Evolutionary conservation across 2,888 invertebrate species (phyloP).

Genomic region (Drosophila neoperkinsi): DNA sequence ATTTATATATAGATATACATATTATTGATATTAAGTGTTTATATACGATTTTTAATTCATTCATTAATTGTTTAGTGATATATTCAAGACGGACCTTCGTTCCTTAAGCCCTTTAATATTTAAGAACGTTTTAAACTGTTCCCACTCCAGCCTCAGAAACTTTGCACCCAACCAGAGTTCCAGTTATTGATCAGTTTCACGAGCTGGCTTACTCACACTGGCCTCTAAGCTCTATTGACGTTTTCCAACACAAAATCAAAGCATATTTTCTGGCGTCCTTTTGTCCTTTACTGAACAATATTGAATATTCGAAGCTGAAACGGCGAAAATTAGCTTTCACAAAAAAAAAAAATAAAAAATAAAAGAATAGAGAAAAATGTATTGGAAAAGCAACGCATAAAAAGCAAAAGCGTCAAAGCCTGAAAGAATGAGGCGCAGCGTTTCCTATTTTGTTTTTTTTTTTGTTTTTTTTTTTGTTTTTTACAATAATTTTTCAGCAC

Average conservation of each 20-base stretch:
- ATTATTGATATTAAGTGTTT: slow-evolving; percentile 5
- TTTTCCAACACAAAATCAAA: slow-evolving; percentile 29
- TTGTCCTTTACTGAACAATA: slow-evolving; percentile 25
- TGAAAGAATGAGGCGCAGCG: slow-evolving; percentile 9
- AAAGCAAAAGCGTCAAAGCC: slow-evolving; percentile 27
- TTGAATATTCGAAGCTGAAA: slow-evolving; percentile 39
- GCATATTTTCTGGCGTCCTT: slow-evolving; percentile 17
- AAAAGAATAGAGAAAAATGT: background rate
- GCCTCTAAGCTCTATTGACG: slow-evolving; percentile 10
- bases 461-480: background rate
- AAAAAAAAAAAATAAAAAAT: background rate
- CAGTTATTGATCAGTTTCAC: slow-evolving; percentile 19
- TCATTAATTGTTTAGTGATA: background rate
- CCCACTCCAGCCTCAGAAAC: background rate
- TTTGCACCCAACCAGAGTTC: slow-evolving; percentile 5
- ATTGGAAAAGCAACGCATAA: slow-evolving; percentile 34
- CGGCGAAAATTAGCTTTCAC: slow-evolving; percentile 43
- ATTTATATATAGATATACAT: background rate
- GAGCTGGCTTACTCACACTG: background rate
- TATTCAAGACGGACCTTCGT: background rate
- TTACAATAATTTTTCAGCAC: slow-evolving; percentile 21
- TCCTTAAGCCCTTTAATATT: background rate
- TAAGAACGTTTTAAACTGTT: slow-evolving; percentile 2
- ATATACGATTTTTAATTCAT: slow-evolving; percentile 9
- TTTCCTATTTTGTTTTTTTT: background rate